Percentiles rank a stretch among this genome's conserved stretches.
Conservation (phyloP, 2,888 invertebrate genomes). For the Lissonota sp. region DNA sequence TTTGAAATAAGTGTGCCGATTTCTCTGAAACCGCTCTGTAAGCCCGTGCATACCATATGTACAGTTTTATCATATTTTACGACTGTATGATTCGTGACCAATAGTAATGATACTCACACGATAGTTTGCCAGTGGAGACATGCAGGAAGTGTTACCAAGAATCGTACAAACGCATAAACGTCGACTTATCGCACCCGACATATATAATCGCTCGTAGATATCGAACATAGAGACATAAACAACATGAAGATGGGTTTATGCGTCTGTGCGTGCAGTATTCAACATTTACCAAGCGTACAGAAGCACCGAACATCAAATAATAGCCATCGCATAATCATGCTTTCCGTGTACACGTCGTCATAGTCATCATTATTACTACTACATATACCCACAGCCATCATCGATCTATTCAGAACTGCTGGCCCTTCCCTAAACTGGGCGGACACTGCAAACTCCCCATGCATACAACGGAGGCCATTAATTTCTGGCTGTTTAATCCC, state of each 20-base stretch:
- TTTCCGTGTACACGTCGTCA: constrained; percentile 14
- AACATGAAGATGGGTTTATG: constrained; percentile 13
- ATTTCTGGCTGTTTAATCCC: neutral
- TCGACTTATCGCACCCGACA: constrained; percentile 40
- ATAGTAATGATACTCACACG: neutral
- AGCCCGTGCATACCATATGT: neutral
- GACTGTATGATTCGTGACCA: neutral
- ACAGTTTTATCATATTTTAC: neutral
- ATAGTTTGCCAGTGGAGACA: constrained; percentile 3
- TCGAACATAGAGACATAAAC: constrained; percentile 22
- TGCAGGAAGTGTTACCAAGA: constrained; percentile 17
- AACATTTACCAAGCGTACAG: constrained; percentile 9
- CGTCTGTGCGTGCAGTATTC: constrained; percentile 5
- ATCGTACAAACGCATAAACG: constrained; percentile 23
- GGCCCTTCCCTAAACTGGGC: neutral
- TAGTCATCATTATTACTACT: constrained; percentile 55
- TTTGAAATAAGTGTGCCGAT: neutral
- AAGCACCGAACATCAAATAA: constrained; percentile 33
- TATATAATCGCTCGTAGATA: constrained; percentile 15
- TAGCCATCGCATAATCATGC: constrained; percentile 52
- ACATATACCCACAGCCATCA: constrained; percentile 19
- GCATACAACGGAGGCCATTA: neutral
- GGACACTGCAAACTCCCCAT: too few species aligned
- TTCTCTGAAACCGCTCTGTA: too few species aligned
- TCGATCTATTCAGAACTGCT: constrained; percentile 37